Base-by-base conservation (phyloP, 2,113 vertebrate species). In the Pao palembangensis region DNA sequence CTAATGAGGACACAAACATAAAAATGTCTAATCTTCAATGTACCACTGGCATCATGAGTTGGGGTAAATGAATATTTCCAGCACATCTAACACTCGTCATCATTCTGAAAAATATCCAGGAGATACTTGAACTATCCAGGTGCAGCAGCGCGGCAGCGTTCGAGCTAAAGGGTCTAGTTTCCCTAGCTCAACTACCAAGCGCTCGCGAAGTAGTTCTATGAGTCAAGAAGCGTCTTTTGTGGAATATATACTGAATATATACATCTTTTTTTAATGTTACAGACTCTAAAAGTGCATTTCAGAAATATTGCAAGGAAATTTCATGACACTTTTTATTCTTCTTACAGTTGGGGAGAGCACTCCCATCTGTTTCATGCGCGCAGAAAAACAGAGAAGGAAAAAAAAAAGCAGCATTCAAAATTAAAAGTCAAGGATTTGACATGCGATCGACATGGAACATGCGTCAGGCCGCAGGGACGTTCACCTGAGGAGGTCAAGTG, bases 401-500 rank as follows among this genome's bases (percentile, higher is more conserved):
- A 42, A 17, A 38, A 47, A 17, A 38, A 47, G 49, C 23, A 76
- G 58, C 70, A 71, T 82, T 79, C 34, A 60, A 61, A 81, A 55
- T 51, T 52, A 72, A 64, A 65, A 66, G 20, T 58, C 55, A 31
- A 79, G 63, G 65, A 62, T 85, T 67, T 71, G 65, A 63, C 90
- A 91, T 91, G 91, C 90, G 31, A 20, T 82, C 71, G 67, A 65
- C 72, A 73, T 83, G 76, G 70, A 58, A 80, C 85, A 89, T 89
- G 85, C 87, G 42, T 68, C 82, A 73, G 58, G 81, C 77, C 83
- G 81, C 34, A 38, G 67, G 73, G 74, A 64, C 76, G 63, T 81
- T 90, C 81, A 91, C 91, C 91, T 91, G 91, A 92, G 90, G 85
- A 81, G 79, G 76, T 85, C 83, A 58, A 58, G 55, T n/a, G 71